Conservation (phyloP, 1,140 invertebrate species). For the Caenorhabditis latens region DNA sequence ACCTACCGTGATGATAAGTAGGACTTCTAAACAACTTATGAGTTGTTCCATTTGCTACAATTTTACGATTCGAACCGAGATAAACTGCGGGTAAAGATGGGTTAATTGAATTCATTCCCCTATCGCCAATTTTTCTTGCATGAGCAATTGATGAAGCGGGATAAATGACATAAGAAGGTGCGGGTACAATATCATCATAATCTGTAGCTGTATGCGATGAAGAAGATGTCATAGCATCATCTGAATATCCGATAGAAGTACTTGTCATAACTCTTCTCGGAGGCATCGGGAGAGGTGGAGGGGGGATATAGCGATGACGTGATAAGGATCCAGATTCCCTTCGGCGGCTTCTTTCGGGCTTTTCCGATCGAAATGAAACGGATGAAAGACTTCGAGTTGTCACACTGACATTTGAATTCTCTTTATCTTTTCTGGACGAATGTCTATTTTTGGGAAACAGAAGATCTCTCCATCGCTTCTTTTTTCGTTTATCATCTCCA, state of each 20-base stretch:
- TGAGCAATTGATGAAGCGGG: conserved; percentile 14
- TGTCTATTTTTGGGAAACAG: conserved; percentile 25
- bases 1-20: conserved; percentile 16
- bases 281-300: conserved; percentile 28
- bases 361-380: conserved; percentile 14
- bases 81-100: background rate
- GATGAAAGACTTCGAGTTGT: conserved; percentile 37
- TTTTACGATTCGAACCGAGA: background rate
- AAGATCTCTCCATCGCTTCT: conserved; percentile 37
- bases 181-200: conserved; percentile 24
- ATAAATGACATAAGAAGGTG: conserved; percentile 40
- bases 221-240: conserved; percentile 41
- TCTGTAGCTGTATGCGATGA: conserved; percentile 23
- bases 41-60: background rate
- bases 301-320: conserved; percentile 24
- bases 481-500: conserved; percentile 39
- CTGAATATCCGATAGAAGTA: conserved; percentile 2
- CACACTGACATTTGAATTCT: background rate
- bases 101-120: background rate
- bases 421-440: conserved; percentile 46
- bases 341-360: conserved; percentile 9
- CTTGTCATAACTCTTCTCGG: conserved; percentile 34
- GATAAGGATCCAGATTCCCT: conserved; percentile 15
- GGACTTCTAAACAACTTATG: conserved; percentile 31
- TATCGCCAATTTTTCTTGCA: background rate